Evolutionary conservation across 2,113 vertebrate species (phyloP).

Genomic region (Lagenorhynchus albirostris): DNA sequence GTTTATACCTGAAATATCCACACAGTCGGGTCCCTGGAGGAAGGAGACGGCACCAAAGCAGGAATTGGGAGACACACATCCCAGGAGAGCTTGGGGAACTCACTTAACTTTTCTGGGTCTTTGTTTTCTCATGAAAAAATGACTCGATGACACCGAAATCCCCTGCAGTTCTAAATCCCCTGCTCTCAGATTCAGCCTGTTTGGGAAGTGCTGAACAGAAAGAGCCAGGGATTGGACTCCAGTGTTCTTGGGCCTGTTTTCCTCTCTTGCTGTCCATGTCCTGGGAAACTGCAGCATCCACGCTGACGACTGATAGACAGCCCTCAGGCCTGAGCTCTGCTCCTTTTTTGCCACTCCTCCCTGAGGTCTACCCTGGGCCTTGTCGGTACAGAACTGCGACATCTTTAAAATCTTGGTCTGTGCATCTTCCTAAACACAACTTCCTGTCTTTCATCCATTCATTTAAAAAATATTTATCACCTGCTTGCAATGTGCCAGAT

Average conservation of each 20-base stretch:
- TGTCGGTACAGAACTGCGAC: background rate
- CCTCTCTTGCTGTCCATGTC: background rate
- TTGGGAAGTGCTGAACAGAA: background rate
- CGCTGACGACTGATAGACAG: background rate
- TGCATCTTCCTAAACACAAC: background rate
- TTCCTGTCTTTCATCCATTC: background rate
- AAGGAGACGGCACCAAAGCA: background rate
- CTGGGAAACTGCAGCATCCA: background rate
- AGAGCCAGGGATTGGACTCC: background rate
- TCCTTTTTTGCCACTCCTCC: background rate
- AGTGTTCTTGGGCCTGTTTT: background rate
- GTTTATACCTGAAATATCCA: constrained; percentile 1
- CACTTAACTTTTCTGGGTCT: background rate
- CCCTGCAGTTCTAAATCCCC: background rate
- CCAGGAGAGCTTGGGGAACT: background rate
- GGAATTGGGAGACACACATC: background rate
- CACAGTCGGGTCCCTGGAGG: background rate
- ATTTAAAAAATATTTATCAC: background rate
- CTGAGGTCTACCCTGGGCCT: background rate
- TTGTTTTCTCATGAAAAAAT: background rate
- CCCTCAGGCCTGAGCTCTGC: background rate
- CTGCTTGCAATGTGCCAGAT: background rate
- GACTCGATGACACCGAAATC: background rate
- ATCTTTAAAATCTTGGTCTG: background rate
- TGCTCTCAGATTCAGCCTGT: background rate